phyloP scores from a whole-genome alignment of 2,113 vertebrate species.

The Carassius auratus region DNA sequence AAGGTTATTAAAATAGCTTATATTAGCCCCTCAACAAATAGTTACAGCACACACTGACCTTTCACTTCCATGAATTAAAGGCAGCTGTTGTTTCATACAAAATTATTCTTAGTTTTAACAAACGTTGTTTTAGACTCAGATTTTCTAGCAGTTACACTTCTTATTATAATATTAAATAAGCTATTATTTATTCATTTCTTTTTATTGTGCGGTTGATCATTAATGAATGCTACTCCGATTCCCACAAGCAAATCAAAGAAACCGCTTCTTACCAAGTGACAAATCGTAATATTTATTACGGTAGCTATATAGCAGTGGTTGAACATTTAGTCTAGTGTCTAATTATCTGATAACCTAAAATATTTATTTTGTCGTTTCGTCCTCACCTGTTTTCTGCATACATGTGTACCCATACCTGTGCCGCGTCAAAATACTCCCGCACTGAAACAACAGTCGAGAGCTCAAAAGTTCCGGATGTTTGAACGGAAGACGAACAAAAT shows the following conservation, averaged over 20 bases:
- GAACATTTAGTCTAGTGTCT: neutral
- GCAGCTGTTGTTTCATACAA: neutral
- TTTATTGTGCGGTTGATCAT: neutral
- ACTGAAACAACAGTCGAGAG: neutral
- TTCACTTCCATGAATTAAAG: neutral
- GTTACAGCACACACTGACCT: neutral
- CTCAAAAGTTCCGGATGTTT: constrained; percentile 56
- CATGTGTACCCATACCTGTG: constrained; percentile 62
- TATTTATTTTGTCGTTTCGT: rapidly evolving
- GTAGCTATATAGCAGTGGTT: neutral
- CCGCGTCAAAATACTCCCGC: constrained; percentile 52
- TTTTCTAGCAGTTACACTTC: neutral
- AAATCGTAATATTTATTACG: neutral
- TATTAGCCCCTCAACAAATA: too few relatives aligned
- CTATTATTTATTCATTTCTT: neutral
- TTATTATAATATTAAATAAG: neutral
- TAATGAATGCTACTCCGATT: neutral
- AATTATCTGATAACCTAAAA: neutral
- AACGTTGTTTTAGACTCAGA: neutral
- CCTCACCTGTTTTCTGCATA: constrained; percentile 57
- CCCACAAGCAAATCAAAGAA: neutral
- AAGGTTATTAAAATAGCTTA: too few relatives aligned
- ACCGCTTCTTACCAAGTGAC: neutral
- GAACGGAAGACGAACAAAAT: neutral
- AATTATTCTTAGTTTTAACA: neutral